Evolutionary conservation across 2,888 invertebrate species (phyloP).

Genomic region (Reticulitermes lucifugus): DNA sequence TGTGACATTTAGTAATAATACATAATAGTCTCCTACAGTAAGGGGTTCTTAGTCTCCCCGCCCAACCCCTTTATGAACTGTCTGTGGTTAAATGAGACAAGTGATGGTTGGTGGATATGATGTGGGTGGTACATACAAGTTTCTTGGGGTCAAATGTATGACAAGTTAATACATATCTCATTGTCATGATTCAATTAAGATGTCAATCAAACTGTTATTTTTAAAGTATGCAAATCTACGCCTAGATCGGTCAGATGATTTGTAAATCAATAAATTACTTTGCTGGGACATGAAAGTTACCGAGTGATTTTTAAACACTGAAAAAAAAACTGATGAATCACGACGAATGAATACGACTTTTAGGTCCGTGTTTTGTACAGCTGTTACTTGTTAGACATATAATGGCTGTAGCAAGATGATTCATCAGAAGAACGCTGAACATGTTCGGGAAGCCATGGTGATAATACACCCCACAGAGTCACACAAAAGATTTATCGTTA

Average conservation of each 20-base stretch:
- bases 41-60: too few relatives aligned
- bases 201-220: conserved; percentile 12
- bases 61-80: too few relatives aligned
- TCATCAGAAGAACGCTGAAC: neutral
- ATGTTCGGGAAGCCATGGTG: neutral
- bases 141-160: neutral
- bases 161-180: conserved; percentile 2
- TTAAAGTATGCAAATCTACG: conserved; percentile 4
- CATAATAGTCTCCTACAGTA: too few relatives aligned
- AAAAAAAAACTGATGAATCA: conserved; percentile 2
- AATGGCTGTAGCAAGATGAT: neutral
- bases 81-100: too few relatives aligned
- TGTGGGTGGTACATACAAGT: neutral
- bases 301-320: conserved; percentile 7
- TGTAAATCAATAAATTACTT: conserved; percentile 21
- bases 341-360: neutral
- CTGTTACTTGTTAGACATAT: conserved; percentile 13
- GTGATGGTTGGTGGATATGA: too few relatives aligned
- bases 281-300: neutral
- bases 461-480: conserved; percentile 5
- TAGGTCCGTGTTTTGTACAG: neutral
- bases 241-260: conserved; percentile 5
- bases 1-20: too few relatives aligned
- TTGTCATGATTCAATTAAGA: conserved; percentile 13
- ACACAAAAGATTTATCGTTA: conserved; percentile 2